Percentiles rank a stretch among this genome's conserved stretches.
Conservation (phyloP, 1,140 invertebrate genomes). For the Lepidurus arcticus region DNA sequence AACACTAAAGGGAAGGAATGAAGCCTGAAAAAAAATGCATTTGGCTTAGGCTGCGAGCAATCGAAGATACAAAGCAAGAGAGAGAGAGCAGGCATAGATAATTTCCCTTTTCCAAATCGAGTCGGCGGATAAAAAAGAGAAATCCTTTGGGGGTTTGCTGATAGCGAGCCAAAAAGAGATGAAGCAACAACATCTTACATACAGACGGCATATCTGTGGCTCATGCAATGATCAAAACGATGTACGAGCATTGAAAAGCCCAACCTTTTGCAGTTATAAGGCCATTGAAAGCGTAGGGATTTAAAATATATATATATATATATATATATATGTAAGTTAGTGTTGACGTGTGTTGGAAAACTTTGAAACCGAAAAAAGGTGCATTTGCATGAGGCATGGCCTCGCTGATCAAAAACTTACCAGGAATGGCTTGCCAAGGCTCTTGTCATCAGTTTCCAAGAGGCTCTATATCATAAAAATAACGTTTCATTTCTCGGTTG, state of each 20-base stretch:
- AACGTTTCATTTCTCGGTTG: background rate
- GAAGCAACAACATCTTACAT: background rate
- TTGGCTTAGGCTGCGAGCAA: too few relatives aligned
- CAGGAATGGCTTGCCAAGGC: background rate
- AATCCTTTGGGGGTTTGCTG: background rate
- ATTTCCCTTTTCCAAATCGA: too few relatives aligned
- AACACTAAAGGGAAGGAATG: too few relatives aligned
- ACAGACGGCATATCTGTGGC: background rate
- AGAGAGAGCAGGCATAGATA: too few relatives aligned
- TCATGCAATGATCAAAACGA: background rate
- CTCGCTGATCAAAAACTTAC: background rate
- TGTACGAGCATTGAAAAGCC: constrained; percentile 10
- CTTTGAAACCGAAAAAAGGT: background rate
- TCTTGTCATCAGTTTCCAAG: constrained; percentile 19
- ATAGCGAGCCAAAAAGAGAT: constrained; percentile 13
- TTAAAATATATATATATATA: background rate
- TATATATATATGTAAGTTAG: background rate
- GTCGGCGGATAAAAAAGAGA: too few relatives aligned
- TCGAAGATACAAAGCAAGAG: too few relatives aligned
- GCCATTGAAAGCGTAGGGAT: too few relatives aligned
- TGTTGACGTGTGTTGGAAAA: background rate
- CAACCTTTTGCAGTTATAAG: constrained; percentile 12
- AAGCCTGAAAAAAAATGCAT: too few relatives aligned
- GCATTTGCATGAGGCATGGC: background rate
- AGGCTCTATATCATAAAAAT: constrained; percentile 22